Percentiles rank a stretch among this genome's conserved stretches.
Conservation (phyloP, 2,888 invertebrate genomes). For the Caradrina clavipalpis region DNA sequence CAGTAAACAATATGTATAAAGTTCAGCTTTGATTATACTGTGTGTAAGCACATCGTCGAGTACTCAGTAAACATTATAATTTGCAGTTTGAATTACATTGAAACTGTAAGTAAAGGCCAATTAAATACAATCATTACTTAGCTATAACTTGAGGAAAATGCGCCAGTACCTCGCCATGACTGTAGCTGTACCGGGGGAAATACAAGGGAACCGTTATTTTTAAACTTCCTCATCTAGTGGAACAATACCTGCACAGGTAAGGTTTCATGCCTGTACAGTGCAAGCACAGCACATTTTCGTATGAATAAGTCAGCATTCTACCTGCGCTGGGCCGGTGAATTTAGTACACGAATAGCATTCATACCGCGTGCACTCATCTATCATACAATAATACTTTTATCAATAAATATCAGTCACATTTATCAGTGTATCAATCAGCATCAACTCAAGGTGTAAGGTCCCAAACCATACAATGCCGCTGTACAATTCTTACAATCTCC, state of each 20-base stretch:
- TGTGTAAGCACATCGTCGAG: constrained; percentile 4
- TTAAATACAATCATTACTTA: constrained; percentile 15
- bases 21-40: constrained; percentile 1
- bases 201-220: constrained; percentile 36
- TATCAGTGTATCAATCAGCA: too few relatives aligned
- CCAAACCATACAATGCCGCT: too few relatives aligned
- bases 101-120: constrained; percentile 8
- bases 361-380: too few relatives aligned
- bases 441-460: too few relatives aligned
- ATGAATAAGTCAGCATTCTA: too few relatives aligned
- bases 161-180: not conserved
- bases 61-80: constrained; percentile 15
- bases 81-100: constrained; percentile 15
- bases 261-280: too few relatives aligned
- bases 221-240: constrained; percentile 19
- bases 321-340: too few relatives aligned
- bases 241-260: constrained; percentile 4
- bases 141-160: constrained; percentile 43
- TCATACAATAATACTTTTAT: too few relatives aligned
- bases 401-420: too few relatives aligned
- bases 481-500: not conserved
- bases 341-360: too few relatives aligned
- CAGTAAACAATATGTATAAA: not conserved
- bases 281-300: too few relatives aligned
- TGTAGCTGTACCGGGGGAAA: constrained; percentile 35